These are phyloP conservation scores for Drosophila saltans DNA, from an alignment of 1,140 invertebrate species.

Conservation along the genomic window DNA sequence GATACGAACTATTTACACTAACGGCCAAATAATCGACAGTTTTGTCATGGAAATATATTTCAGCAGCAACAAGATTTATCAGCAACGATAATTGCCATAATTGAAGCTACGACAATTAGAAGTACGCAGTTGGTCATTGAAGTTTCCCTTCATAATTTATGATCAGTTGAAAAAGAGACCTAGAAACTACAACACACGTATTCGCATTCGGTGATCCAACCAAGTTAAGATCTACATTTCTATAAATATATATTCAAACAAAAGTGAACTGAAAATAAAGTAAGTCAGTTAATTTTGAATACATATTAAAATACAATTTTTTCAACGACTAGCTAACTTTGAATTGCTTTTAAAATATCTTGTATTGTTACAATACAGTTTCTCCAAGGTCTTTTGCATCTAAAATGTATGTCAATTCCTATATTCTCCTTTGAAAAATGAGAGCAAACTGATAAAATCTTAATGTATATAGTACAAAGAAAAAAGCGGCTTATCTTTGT, in stretches of 20 bases:
- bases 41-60: conserved; percentile 25
- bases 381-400: too few relatives aligned
- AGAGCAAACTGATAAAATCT: too few relatives aligned
- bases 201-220: background rate
- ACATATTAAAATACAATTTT: too few relatives aligned
- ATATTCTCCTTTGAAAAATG: too few relatives aligned
- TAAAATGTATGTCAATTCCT: too few relatives aligned
- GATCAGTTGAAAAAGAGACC: background rate
- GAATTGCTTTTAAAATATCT: too few relatives aligned
- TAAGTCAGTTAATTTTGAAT: too few relatives aligned
- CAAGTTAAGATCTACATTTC: background rate
- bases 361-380: too few relatives aligned
- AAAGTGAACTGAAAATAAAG: too few relatives aligned
- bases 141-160: conserved; percentile 7
- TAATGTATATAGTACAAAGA: background rate
- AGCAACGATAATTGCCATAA: conserved; percentile 39
- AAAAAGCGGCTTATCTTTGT: too few relatives aligned
- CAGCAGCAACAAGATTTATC: conserved; percentile 11
- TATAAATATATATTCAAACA: too few relatives aligned
- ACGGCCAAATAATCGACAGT: conserved; percentile 32
- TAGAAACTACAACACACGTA: background rate
- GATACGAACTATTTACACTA: conserved; percentile 1
- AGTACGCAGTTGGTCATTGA: conserved; percentile 9
- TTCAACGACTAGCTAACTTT: too few relatives aligned
- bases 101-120: conserved; percentile 21